phyloP scores from a whole-genome alignment of 2,797 vertebrate genomes.

The Channallabes apus region DNA sequence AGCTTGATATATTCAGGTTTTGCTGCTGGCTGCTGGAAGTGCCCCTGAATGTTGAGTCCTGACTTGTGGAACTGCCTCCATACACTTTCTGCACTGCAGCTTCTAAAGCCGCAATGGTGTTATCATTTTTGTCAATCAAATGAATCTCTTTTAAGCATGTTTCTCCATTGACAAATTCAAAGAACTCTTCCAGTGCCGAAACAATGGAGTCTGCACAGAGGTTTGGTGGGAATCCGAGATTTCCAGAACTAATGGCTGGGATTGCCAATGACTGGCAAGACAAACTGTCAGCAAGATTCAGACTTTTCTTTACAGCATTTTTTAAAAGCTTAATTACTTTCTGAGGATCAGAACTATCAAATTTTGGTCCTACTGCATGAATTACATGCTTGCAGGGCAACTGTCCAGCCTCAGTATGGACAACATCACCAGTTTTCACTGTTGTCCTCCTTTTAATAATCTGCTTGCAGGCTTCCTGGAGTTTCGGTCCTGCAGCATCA shows the following conservation, averaged over 20 bases:
- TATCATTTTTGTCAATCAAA: conserved; percentile 72
- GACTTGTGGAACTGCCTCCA: conserved; percentile 49
- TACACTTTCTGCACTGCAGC: conserved; percentile 64
- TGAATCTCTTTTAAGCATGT: conserved; percentile 72
- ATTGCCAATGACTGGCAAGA: conserved; percentile 77
- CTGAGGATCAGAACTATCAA: conserved; percentile 44
- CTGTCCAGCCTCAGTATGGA: conserved; percentile 70
- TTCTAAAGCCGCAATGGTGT: conserved; percentile 62
- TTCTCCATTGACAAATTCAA: conserved; percentile 53
- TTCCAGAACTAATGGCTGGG: conserved; percentile 77
- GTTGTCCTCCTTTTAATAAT: conserved; percentile 41
- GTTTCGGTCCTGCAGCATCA: conserved; percentile 74
- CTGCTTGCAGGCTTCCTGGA: conserved; percentile 74
- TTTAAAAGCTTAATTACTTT: conserved; percentile 58
- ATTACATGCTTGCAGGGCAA: conserved; percentile 79
- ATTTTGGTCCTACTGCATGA: conserved; percentile 79
- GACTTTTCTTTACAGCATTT: conserved; percentile 67
- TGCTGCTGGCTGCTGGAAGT: conserved; percentile 25
- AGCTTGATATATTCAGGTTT: conserved; percentile 1
- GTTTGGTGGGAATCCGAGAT: conserved; percentile 71
- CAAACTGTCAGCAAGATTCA: conserved; percentile 68
- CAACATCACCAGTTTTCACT: conserved; percentile 63
- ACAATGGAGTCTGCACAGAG: conserved; percentile 72
- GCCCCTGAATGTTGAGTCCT: background rate
- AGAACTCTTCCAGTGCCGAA: conserved; percentile 73